phyloP scores from a whole-genome alignment of 2,888 invertebrate genomes.

The Amblyjoppa fuscipennis region DNA sequence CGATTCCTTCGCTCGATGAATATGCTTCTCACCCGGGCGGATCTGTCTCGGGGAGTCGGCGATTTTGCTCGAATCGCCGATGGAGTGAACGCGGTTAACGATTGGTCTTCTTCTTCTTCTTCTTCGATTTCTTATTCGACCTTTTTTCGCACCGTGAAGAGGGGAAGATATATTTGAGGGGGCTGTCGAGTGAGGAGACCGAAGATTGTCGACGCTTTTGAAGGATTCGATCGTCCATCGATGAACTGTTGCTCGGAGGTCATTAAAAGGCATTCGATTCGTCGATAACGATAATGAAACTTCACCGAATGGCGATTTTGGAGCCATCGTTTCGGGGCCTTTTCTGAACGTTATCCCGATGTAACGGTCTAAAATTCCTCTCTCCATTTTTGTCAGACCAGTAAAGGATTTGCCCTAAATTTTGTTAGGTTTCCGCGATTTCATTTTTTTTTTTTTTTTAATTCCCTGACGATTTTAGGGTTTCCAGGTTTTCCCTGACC shows the following conservation, averaged over 20 bases:
- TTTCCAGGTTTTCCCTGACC: constrained; percentile 2
- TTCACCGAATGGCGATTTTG: neutral
- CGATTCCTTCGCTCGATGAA: constrained; percentile 31
- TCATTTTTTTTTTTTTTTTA: too few relatives aligned
- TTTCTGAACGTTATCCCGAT: neutral
- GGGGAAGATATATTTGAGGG: neutral
- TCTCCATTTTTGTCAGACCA: neutral
- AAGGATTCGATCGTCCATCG: neutral
- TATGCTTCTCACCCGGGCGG: neutral
- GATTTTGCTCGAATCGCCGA: constrained; percentile 59
- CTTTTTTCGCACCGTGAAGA: neutral
- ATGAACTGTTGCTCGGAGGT: neutral
- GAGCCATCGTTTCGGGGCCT: neutral
- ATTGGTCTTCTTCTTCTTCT: constrained; percentile 67
- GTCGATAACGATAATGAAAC: neutral
- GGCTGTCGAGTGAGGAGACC: too few relatives aligned
- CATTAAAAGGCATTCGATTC: neutral
- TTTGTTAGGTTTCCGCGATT: too few relatives aligned
- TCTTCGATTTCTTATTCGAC: neutral
- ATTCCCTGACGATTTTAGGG: too few relatives aligned
- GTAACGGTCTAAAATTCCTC: neutral
- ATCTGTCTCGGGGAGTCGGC: neutral
- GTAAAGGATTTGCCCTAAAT: neutral
- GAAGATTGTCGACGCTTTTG: neutral
- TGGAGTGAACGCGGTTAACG: constrained; percentile 73